Percentiles rank a stretch among this genome's conserved stretches.
Conservation (phyloP, 2,797 vertebrate genomes). For the Eleutherodactylus coqui region DNA sequence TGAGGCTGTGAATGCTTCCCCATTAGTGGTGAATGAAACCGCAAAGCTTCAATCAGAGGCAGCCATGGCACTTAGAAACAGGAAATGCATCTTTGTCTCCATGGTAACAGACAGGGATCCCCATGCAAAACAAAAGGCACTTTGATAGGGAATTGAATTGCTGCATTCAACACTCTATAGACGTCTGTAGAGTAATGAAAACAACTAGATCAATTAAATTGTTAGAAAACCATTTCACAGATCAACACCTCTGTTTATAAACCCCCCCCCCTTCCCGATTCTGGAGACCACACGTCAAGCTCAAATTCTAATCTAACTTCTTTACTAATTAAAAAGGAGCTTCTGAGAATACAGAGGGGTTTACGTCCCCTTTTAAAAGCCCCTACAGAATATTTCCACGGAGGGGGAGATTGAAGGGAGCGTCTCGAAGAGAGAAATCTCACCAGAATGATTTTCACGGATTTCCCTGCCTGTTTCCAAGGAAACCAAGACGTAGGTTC, state of each 20-base stretch:
- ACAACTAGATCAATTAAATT: conserved; percentile 72
- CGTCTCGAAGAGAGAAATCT: conserved; percentile 44
- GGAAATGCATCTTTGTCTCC: conserved; percentile 74
- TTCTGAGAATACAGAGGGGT: neutral
- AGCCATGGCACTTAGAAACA: conserved; percentile 73
- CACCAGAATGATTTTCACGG: conserved; percentile 50
- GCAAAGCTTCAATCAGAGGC: conserved; percentile 73
- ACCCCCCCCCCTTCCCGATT: neutral
- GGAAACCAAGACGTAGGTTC: conserved; percentile 56
- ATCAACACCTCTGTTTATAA: conserved; percentile 41
- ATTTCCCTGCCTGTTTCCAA: conserved; percentile 61
- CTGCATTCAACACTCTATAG: conserved; percentile 67
- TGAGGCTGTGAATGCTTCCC: conserved; percentile 72
- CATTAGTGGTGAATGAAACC: conserved; percentile 73
- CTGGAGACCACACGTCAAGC: neutral
- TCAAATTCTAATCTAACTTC: neutral
- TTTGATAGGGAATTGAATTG: conserved; percentile 70
- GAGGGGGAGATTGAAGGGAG: neutral
- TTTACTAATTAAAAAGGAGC: neutral
- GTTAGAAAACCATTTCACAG: conserved; percentile 35
- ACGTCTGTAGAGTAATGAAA: conserved; percentile 43
- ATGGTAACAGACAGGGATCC: conserved; percentile 76
- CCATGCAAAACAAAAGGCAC: conserved; percentile 70
- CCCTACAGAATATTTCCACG: neutral
- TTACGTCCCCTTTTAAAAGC: neutral